Base-by-base conservation (phyloP, 2,797 vertebrate genomes). In the Helostoma temminkii region DNA sequence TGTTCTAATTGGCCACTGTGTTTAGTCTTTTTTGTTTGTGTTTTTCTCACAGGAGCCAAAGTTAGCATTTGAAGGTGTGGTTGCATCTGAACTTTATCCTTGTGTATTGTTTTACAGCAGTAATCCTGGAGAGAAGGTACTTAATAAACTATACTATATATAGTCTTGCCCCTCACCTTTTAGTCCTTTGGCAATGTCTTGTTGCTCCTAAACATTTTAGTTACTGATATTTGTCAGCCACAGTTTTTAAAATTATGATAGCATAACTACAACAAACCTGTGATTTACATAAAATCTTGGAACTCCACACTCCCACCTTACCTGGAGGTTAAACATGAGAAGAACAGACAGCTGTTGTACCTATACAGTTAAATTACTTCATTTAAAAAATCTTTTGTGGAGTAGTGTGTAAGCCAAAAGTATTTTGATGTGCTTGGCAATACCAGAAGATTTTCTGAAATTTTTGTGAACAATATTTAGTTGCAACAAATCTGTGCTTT, bases 51-150 rank as follows among this genome's bases (percentile, higher is more conserved):
- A 95, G 95, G 94, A 95, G 46, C 94, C 95, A 54, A 95, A 93
- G 79, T 71, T 95, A 85, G 94, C 94, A 0, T 95, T 95, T 92
- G 95, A 95, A 87, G 91, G 93, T 47, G 93, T 95, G 68, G 92
- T 94, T 21, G 93, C 92, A 12, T 89, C 92, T 14, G 95, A 95
- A 62, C 81, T 95, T 5, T 94, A 94, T 76, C 95, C 95, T 0
- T 95, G 95, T 87, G 94, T 95, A 43, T 66, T 95, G 73, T 95
- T 95, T 90, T 95, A 95, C 78, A 95, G 95, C 90, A 95, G 95
- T 69, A 95, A 95, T 78, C 95, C 95, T 71, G 94, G 95, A 80
- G 94, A 95, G 75, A 95, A 95, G 93, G 95, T 95, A 71, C 25
- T 34, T 15, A 0, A 53, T 52, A 19, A 42, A 28, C n/a, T 30